These are phyloP conservation scores for Apostichopus japonicus DNA, from an alignment of 35 echinoderm and acorn worm species.

Conservation along the genomic window DNA sequence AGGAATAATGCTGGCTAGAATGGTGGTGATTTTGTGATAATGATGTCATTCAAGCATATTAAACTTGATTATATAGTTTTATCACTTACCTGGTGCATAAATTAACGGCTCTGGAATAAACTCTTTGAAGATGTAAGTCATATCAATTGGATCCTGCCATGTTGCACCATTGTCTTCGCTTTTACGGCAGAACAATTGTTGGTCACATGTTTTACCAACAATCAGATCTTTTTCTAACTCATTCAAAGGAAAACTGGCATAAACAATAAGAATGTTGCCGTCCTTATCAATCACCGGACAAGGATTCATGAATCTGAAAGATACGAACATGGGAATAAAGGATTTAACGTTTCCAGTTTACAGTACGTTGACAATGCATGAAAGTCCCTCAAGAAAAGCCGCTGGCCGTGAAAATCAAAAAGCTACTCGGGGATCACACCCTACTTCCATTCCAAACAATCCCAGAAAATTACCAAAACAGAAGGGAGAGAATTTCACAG, in stretches of 20 bases:
- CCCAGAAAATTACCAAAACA: background rate
- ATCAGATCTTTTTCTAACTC: background rate
- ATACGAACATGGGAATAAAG: background rate
- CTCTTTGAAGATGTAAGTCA: background rate
- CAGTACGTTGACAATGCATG: too few species aligned
- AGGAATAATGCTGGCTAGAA: too few species aligned
- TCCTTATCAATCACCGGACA: slow-evolving; percentile 9
- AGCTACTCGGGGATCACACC: too few species aligned
- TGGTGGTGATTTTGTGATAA: too few species aligned
- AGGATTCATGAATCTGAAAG: slow-evolving; percentile 22
- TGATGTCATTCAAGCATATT: too few species aligned
- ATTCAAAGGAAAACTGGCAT: background rate
- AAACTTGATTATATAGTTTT: background rate
- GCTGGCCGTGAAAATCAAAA: too few species aligned
- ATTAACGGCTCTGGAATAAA: background rate
- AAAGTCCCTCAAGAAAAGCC: too few species aligned
- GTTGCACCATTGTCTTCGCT: background rate
- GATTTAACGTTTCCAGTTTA: too few species aligned
- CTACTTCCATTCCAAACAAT: background rate
- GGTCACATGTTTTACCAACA: background rate
- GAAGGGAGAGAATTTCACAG: background rate
- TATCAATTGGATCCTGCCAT: background rate
- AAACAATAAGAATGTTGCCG: slow-evolving; percentile 10
- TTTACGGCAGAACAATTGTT: background rate
- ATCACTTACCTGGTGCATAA: slow-evolving; percentile 48